These are phyloP conservation scores for Margarornis squamiger DNA, from an alignment of 2,797 vertebrate species.

Conservation along the genomic window DNA sequence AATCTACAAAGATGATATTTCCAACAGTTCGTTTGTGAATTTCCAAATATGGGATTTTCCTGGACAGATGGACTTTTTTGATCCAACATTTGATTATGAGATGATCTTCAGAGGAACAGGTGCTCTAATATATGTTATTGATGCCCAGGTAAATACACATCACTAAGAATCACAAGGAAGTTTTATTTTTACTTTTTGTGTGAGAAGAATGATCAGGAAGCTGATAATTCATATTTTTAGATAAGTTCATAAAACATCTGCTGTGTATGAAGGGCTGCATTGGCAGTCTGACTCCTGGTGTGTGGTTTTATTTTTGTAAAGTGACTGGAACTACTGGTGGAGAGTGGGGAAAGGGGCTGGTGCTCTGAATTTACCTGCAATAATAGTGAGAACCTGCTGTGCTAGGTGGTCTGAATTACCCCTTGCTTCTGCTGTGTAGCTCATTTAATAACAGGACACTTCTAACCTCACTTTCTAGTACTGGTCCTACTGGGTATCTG, in stretches of 20 bases:
- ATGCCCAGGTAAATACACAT: conserved; percentile 89
- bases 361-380: neutral
- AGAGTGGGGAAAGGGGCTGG: neutral
- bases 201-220: fast-evolving
- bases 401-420: neutral
- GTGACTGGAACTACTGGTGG: neutral
- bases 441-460: neutral
- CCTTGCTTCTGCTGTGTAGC: neutral
- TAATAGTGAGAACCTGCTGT: neutral
- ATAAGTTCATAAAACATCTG: neutral
- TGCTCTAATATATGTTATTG: conserved; percentile 98
- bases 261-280: neutral
- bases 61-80: conserved; percentile 98
- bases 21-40: conserved; percentile 99
- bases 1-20: conserved; percentile 99
- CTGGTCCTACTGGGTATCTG: neutral
- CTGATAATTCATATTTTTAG: neutral
- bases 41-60: conserved; percentile 99
- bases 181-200: neutral
- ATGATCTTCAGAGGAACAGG: conserved; percentile 99
- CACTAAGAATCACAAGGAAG: neutral
- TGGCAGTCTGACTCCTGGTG: neutral
- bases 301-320: neutral
- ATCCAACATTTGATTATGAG: conserved; percentile 98
- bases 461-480: neutral